phyloP scores from a whole-genome alignment of 2,888 invertebrate genomes.

The Drosophila kambysellisi region DNA sequence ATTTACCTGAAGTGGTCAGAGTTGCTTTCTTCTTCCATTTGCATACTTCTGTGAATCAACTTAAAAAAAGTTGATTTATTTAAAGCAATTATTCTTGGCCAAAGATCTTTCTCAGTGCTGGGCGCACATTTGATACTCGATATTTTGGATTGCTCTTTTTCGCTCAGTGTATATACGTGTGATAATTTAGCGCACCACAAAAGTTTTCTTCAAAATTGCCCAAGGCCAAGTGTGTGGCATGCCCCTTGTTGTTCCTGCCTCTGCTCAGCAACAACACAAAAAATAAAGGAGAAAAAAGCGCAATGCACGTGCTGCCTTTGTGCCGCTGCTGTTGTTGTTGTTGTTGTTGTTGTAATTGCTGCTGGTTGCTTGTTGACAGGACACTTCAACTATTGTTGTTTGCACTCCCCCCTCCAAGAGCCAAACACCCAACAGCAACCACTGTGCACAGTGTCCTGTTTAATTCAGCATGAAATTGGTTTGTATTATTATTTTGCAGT shows the following conservation, averaged over 20 bases:
- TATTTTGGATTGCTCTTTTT: neutral
- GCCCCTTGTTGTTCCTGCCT: conserved; percentile 14
- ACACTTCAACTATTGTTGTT: conserved; percentile 84
- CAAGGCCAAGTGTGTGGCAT: conserved; percentile 73
- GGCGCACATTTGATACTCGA: too few relatives aligned
- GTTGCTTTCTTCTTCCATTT: neutral
- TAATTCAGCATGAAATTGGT: conserved; percentile 85
- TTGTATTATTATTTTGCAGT: conserved; percentile 80
- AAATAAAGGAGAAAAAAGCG: conserved; percentile 62
- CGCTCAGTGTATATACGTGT: conserved; percentile 54
- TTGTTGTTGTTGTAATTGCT: conserved; percentile 46
- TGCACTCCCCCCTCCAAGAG: conserved; percentile 23
- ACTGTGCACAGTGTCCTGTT: conserved; percentile 50
- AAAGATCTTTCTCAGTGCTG: neutral
- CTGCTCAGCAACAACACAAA: neutral
- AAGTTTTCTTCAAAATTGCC: conserved; percentile 74
- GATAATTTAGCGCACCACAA: conserved; percentile 64
- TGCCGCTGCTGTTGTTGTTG: conserved; percentile 35
- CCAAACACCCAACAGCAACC: conserved; percentile 23
- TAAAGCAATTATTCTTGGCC: neutral
- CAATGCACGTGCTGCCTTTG: conserved; percentile 80
- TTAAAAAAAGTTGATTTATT: too few relatives aligned
- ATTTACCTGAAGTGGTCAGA: neutral
- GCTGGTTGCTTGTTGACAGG: conserved; percentile 80
- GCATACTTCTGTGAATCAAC: neutral